Base-by-base conservation (phyloP, 2,888 invertebrate genomes). In the Dichetophora obliterata region DNA sequence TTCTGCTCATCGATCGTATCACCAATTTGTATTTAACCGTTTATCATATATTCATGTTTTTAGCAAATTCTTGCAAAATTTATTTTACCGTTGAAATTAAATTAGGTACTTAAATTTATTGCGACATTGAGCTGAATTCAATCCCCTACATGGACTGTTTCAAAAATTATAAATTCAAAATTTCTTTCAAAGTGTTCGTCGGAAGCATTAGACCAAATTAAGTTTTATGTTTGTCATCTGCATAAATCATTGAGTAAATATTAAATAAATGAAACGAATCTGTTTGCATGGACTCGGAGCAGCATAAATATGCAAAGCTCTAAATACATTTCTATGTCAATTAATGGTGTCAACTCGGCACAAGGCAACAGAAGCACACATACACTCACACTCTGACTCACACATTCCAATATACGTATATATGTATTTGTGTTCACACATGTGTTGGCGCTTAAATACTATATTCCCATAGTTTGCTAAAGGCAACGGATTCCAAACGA, bases 291-390 rank as follows among this genome's bases (percentile, higher is more conserved):
- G 22, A 68, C 1, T 48, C 19, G 22, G 24, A 11, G 24, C 43
- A 43, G 52, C 16, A 63, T 63, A 63, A 73, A 73, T 48, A 73
- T 73, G 61, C 27, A 65, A 22, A 52, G 54, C 6, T 74, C 22
- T 22, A 24, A 52, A 57, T 54, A n/a, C 73, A 73, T 73, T 59
- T 59, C 61, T 59, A 54, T 66, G 65, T 74, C 74, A 74, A 74
- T 74, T 74, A 74, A 66, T 54, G 54, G 65, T 74, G 74, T 74
- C 74, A 74, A 52, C 74, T 66, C 19, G 27, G 63, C 27, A 6
- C 57, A 22, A 22, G 11, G 57, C 54, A 8, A 54, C 19, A 19
- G 16, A 19, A 24, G 24, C 11, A 8, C 27, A 11, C 27, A 19
- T 3, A 19, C 19, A 19, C 43, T 24, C 8, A 48, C 19, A 66